Base-by-base conservation (phyloP, 2,888 invertebrate genomes). In the Cantharis flavilabris region DNA sequence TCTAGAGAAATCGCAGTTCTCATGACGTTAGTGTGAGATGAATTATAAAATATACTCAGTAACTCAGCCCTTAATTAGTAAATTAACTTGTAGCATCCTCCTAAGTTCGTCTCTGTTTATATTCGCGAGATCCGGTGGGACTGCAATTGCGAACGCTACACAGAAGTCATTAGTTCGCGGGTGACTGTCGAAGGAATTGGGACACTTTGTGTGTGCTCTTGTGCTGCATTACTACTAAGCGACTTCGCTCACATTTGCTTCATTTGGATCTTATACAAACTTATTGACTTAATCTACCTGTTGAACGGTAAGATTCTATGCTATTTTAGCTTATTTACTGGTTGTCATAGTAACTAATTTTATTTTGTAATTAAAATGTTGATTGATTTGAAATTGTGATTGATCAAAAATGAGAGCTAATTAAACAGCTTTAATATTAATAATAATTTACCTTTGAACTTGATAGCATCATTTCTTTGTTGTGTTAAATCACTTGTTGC, bases 81-180 rank as follows among this genome's bases (percentile, higher is more conserved):
- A 75, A 79, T 79, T 76, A 79, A 76, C 75, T 72, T 76, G 76
- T 73, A 76, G 81, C 80, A 80, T 81, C 81, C 81, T 76, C 80
- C 80, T 79, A 75, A 80, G 78, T 80, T 71, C 80, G 80, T 77
- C 76, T 79, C 81, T 83, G 82, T 76, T 71, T 76, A 75, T 76
- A 77, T 80, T 81, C 79, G 80, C 80, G 80, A 81, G 79, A 82
- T 81, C 81, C 80, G 81, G 81, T 79, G 81, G 80, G 81, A 80
- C 78, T 77, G 80, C 79, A 82, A 82, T 82, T 81, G 79, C 78
- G 76, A 78, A 79, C 79, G 78, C 80, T 79, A 79, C 76, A 78
- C 76, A 73, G 78, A 80, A 78, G 79, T 79, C 80, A 78, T 74
- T 80, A 82, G 82, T 82, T 82, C 81, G 81, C 83, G 81, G 79